Evolutionary conservation across 1,140 invertebrate species (phyloP).

Genomic region (Papilio dardanus): DNA sequence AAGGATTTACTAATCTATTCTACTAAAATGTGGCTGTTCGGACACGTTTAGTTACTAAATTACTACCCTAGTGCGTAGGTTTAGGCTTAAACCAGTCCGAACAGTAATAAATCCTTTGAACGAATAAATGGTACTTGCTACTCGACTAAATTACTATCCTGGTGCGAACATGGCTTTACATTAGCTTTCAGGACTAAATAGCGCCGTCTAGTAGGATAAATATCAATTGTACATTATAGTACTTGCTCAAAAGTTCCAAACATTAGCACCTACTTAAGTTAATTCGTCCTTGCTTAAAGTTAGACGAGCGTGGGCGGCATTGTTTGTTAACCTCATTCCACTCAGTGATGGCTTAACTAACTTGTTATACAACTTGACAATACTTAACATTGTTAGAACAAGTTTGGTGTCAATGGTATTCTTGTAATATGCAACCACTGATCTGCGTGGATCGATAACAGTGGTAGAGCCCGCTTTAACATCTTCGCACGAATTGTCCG

Average conservation of each 20-base stretch:
- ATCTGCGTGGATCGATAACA: no score
- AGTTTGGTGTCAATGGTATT: neutral
- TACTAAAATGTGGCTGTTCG: no score
- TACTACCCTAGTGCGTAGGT: no score
- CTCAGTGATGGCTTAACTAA: constrained; percentile 4
- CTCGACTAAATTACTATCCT: no score
- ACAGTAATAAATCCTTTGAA: no score
- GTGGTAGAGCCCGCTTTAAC: no score
- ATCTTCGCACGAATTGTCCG: no score
- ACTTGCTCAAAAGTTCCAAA: neutral
- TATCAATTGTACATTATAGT: neutral
- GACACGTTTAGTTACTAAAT: no score
- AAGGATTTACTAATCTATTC: no score
- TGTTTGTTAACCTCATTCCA: constrained; percentile 20
- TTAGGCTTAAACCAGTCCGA: no score
- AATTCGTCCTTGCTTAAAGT: constrained; percentile 11
- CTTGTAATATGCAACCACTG: neutral
- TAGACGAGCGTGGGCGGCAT: neutral
- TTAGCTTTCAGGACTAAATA: neutral
- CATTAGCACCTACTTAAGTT: neutral
- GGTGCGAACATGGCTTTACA: no score
- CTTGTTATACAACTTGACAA: constrained; percentile 4
- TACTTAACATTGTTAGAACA: neutral
- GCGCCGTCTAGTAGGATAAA: neutral
- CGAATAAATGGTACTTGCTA: no score